Conservation (phyloP, 2,888 invertebrate species). For the Malachius bipustulatus region DNA sequence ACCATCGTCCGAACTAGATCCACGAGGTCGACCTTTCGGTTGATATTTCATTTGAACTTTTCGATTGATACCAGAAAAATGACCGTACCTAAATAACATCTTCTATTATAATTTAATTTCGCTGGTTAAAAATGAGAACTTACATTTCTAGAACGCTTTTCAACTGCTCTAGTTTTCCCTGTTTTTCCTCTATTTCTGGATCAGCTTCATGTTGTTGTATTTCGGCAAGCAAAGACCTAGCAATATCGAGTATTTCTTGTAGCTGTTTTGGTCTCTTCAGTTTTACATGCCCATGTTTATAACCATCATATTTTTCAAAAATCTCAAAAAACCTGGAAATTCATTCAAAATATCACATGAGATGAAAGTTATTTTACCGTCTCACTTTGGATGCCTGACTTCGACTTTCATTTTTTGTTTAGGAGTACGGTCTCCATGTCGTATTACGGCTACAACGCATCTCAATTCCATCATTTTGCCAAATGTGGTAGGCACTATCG, state of each 20-base stretch:
- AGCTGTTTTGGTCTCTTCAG: slow-evolving; percentile 94
- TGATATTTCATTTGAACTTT: slow-evolving; percentile 99
- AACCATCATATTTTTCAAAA: slow-evolving; percentile 94
- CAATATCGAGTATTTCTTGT: slow-evolving; percentile 95
- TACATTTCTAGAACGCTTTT: slow-evolving; percentile 99
- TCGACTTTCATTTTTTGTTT: slow-evolving; percentile 99
- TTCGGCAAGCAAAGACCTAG: slow-evolving; percentile 78
- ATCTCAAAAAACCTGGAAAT: slow-evolving; percentile 88
- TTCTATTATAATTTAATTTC: not conserved
- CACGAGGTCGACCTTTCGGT: slow-evolving; percentile 82
- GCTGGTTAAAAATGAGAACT: slow-evolving; percentile 29
- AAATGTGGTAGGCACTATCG: slow-evolving; percentile 96
- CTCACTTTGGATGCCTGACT: slow-evolving; percentile 86
- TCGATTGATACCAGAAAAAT: slow-evolving; percentile 98
- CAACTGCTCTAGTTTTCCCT: slow-evolving; percentile 91
- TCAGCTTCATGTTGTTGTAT: slow-evolving; percentile 80
- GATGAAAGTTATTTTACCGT: slow-evolving; percentile 16
- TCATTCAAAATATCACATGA: not conserved
- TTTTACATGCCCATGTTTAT: slow-evolving; percentile 91
- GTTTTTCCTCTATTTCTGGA: slow-evolving; percentile 91
- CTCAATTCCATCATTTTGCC: slow-evolving; percentile 91
- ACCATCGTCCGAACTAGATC: slow-evolving; percentile 91
- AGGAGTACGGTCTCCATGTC: slow-evolving; percentile 97
- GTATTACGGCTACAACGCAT: slow-evolving; percentile 93
- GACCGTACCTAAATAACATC: slow-evolving; percentile 69